Conservation (phyloP, 2,888 invertebrate species). For the Trichogramma evanescens region DNA sequence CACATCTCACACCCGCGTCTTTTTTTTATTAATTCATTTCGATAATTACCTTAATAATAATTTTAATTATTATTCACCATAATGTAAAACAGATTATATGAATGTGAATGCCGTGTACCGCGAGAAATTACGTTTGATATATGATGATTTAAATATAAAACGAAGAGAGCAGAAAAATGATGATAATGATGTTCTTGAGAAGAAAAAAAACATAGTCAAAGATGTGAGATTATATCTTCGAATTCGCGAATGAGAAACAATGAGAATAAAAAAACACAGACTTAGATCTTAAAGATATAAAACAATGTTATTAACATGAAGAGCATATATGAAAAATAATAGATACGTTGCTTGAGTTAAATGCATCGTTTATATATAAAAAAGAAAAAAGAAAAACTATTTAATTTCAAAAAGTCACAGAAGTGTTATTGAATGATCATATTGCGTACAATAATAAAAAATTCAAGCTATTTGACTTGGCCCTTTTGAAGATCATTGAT, state of each 20-base stretch:
- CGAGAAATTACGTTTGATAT: slow-evolving; percentile 13
- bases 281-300: slow-evolving; percentile 13
- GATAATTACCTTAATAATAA: too few species aligned
- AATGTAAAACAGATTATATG: too few species aligned
- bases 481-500: slow-evolving; percentile 32
- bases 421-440: slow-evolving; percentile 6
- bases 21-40: slow-evolving; percentile 7
- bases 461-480: slow-evolving; percentile 44
- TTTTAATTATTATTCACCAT: too few species aligned
- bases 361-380: slow-evolving; percentile 12
- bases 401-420: slow-evolving; percentile 22
- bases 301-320: not conserved
- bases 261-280: not conserved
- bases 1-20: slow-evolving; percentile 17
- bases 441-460: slow-evolving; percentile 37
- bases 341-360: slow-evolving; percentile 13
- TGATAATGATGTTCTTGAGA: slow-evolving; percentile 8
- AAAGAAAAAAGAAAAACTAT: slow-evolving; percentile 1
- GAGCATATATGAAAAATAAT: not conserved
- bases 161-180: slow-evolving; percentile 7
- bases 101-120: slow-evolving; percentile 5
- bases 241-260: not conserved
- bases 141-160: slow-evolving; percentile 10
- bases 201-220: slow-evolving; percentile 17
- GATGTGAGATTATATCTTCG: slow-evolving; percentile 19